Evolutionary conservation across 2,888 invertebrate species (phyloP), one percentile per base, ranked within the genome.

Genomic region (Eutolmus rufibarbis): DNA sequence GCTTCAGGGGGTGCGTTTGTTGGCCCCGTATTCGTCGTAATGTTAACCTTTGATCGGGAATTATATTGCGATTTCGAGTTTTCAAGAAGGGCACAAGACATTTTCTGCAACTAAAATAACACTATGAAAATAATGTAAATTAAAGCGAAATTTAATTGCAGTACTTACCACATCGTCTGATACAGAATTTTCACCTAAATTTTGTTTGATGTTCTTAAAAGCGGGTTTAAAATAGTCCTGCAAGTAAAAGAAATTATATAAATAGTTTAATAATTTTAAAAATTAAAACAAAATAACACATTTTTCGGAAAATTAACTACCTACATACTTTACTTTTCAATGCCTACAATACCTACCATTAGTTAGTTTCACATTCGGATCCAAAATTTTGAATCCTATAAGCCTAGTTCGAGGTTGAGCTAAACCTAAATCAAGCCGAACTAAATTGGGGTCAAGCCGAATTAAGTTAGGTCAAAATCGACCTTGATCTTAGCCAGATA

Each of bases 151-250:
- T 31, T 8, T 56, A 57, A 7, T 0, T 34, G 7, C 91, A 51
- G 91, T 89, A 93, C n/a, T n/a, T n/a, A n/a, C 93, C 90, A 94
- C 94, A 88, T 95, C 95, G 89, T 94, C 94, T 78, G 93, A 94
- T 0, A 95, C 94, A 57, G 93, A 92, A 88, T 93, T 93, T 74
- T 94, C 93, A 5, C 95, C 95, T 88, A 95, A 93, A 91, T 95
- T 95, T 89, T 93, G 92, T 88, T 94, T 93, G 40, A 95, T 94
- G 90, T 95, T 95, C 89, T 94, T 94, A 87, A 95, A 93, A 5
- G 95, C 95, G 51, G 95, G 94, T 89, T 94, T 93, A 89, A 95
- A 95, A 89, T 94, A 95, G 89, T 93, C 93, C 94, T 95, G 90
- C 9, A 40, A 40, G 40, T 1, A 40, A 40, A 40, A 40, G 12